phyloP scores from a whole-genome alignment of 2,888 invertebrate genomes.

The Mythimna ferrago region DNA sequence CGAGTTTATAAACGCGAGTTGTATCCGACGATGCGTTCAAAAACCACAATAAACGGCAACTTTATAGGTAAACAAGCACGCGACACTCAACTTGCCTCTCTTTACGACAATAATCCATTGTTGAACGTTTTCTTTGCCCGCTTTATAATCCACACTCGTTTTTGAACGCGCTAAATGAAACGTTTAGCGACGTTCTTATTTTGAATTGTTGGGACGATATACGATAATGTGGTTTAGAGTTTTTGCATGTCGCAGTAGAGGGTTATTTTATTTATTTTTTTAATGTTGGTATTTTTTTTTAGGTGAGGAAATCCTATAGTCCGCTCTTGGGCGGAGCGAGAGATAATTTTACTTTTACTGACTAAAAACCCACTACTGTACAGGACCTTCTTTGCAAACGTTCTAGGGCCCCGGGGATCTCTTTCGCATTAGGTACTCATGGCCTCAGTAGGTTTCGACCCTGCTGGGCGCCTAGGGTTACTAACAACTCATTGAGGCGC shows the following conservation, averaged over 20 bases:
- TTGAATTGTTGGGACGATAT: slow-evolving; percentile 58
- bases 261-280: slow-evolving; percentile 42
- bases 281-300: background rate
- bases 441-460: too few relatives aligned
- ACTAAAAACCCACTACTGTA: too few relatives aligned
- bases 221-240: slow-evolving; percentile 44
- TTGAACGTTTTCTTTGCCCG: slow-evolving; percentile 77
- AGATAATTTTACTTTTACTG: too few relatives aligned
- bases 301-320: too few relatives aligned
- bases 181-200: slow-evolving; percentile 65
- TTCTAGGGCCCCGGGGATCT: too few relatives aligned
- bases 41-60: slow-evolving; percentile 82
- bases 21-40: slow-evolving; percentile 72
- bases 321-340: too few relatives aligned
- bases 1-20: slow-evolving; percentile 65
- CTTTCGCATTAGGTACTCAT: too few relatives aligned
- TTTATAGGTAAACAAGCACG: slow-evolving; percentile 76
- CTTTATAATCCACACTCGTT: slow-evolving; percentile 72
- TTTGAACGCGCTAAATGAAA: slow-evolving; percentile 69
- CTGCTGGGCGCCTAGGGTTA: too few relatives aligned
- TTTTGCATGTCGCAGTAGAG: slow-evolving; percentile 19
- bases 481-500: too few relatives aligned
- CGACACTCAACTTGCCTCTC: slow-evolving; percentile 70
- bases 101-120: slow-evolving; percentile 86
- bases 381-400: too few relatives aligned